Base-by-base conservation (phyloP, 35 echinoderm and acorn worm species). In the Lytechinus variegatus region DNA sequence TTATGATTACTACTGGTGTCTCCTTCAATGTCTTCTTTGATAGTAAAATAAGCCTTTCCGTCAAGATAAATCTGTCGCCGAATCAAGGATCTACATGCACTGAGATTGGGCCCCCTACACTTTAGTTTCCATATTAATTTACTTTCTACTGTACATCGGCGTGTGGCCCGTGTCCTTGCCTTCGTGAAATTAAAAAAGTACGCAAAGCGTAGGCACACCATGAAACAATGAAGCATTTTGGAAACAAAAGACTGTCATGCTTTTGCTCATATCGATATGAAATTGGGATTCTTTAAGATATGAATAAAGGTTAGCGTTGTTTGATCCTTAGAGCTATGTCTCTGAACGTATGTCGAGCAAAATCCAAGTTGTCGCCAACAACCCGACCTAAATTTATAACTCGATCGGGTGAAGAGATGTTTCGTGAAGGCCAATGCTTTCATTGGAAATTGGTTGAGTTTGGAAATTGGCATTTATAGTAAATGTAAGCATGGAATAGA, bases 1-100 rank as follows among this genome's bases (percentile, higher is more conserved):
- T 90, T 90, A 12, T 90, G 88, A 90, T 90, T 90, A 90, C 5
- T 4, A 90, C 28, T 90, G 52, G 52, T 90, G 88, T 52, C 88
- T 28, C 27, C 66, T 24, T 79, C 66, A 79, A 79, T 79, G 19
- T 79, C 14, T 79, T 79, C 66, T n/a, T 79, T 79, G 66, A 79
- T n/a, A 24, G n/a, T 79, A 79, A 44, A 44, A n/a, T 79, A 79
- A 79, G 66, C 66, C 66, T 79, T 79, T 79, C 14, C n/a, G 16
- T 24, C 16, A 79, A 79, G 66, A 79, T 79, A 24, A 24, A 16
- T 79, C 66, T 6, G 66, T 24, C 66, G n/a, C 19, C 4, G n/a
- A 79, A 79, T 79, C 66, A 79, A 79, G 6, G 66, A 79, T 24
- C 66, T 79, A 6, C 66, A 79, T 16, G 66, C 19, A 24, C 66